Base-by-base conservation (phyloP, 2,113 vertebrate species). In the Montifringilla adamsi region DNA sequence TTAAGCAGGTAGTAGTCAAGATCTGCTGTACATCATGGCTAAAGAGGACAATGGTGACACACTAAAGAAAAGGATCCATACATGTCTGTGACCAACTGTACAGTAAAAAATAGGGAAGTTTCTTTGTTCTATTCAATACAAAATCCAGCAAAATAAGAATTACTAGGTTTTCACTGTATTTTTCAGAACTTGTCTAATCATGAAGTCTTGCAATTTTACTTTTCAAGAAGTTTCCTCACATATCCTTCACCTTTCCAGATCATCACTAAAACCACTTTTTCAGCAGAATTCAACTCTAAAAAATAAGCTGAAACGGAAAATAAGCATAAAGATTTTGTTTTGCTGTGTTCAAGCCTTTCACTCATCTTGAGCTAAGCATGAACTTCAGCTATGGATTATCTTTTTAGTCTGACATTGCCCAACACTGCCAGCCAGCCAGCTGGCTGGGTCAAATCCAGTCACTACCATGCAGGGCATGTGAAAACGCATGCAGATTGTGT, bases 71-170 rank as follows among this genome's bases (percentile, higher is more conserved):
- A 96, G 53, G 59, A 78, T 95, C 91, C 67, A 53, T 35, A 91
- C 50, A 31, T 3, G 22, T 59, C 76, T 64, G 43, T 55, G 90
- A 68, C 59, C 95, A 95, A 53, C 46, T 87, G 37, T 77, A 83
- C 89, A 90, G 87, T 92, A 96, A 93, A 96, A 94, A 66, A 79
- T 43, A 78, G 64, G 58, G 75, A 84, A 76, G 84, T 92, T 91
- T 92, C 86, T 96, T 80, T 94, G 30, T 96, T 97, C 87, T 93
- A 4, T 81, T 97, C 77, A 88, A 74, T n/a, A 91, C 14, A 91
- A 93, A 90, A 22, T 76, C 92, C 95, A 94, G 67, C 55, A 84
- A 87, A 84, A 78, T 3, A 80, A 53, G 46, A 90, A 81, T 59
- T 56, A 44, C 50, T 72, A 52, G 27, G 27, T 49, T 85, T 84